Evolutionary conservation across 2,113 vertebrate species (phyloP).

Genomic region (Lynx canadensis): DNA sequence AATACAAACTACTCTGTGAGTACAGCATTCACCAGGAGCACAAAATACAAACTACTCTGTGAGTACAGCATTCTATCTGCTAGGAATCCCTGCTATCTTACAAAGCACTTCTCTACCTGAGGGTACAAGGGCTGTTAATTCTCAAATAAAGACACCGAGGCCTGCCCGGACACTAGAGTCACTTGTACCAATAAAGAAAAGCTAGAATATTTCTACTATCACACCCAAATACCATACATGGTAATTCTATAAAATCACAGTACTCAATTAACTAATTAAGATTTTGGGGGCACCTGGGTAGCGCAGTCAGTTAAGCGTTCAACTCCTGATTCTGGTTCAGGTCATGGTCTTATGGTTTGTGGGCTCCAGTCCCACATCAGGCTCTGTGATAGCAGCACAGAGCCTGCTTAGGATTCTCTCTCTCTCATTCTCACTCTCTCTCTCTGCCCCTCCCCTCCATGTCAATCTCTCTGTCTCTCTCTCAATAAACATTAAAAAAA

Average conservation of each 20-base stretch:
- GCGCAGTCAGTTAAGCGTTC: too few species aligned
- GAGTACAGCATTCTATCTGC: not conserved
- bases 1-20: not conserved
- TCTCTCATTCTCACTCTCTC: too few species aligned
- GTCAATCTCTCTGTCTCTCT: too few species aligned
- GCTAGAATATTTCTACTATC: not conserved
- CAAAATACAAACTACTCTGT: not conserved
- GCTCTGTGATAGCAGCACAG: too few species aligned
- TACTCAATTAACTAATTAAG: constrained; percentile 6
- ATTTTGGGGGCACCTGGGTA: not conserved
- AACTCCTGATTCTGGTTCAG: too few species aligned
- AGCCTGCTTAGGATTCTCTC: too few species aligned
- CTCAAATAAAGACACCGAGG: not conserved
- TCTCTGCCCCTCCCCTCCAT: too few species aligned
- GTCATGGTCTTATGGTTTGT: too few species aligned
- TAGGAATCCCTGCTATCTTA: not conserved
- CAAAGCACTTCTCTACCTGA: not conserved
- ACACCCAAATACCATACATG: not conserved
- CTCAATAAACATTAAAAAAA: too few species aligned
- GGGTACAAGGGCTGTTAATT: not conserved
- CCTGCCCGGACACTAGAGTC: not conserved
- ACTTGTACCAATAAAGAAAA: not conserved
- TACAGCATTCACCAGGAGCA: not conserved
- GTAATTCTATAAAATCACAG: not conserved
- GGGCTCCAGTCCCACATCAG: too few species aligned